Evolutionary conservation across 2,888 invertebrate genomes (phyloP), one percentile per base, ranked within the genome.

Genomic region (Watsonalla binaria): DNA sequence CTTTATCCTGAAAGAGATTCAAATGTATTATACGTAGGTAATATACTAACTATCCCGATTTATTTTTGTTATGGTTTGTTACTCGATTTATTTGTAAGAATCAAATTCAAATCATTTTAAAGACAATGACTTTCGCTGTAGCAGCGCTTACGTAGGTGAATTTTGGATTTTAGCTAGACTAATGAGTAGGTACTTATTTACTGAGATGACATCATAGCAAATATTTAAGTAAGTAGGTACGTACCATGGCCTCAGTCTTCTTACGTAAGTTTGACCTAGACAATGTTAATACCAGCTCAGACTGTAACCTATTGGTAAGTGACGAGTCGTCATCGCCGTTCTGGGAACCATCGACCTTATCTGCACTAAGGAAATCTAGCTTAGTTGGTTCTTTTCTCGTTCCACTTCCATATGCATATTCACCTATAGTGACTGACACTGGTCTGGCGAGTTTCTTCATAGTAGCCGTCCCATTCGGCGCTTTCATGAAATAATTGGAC

Each of bases 201-300:
- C 4, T 24, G 24, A 37, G 6, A 37, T 37, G 37, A 37, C 37
- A 37, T 37, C 37, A 37, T 37, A 42, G 11, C 11, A 14, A 50
- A 53, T 47, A 47, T 6, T 8, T 45, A 54, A 24, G 24, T 24
- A 24, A 24, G 2, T 24, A 24, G 24, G 24, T 24, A 85, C 92
- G 90, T 78, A 93, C 93, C 89, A 92, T 82, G 64, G 92, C 90
- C 79, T 94, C 94, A 80, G 94, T 94, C 85, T 93, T 93, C 86
- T 94, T 94, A 72, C 93, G 93, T 70, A 96, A 90, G 89, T 96
- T 95, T 53, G 96, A 95, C 76, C 95, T 93, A 68, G 94, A 95
- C 58, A 96, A 84, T 6, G 96, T 96, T 56, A 95, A 92, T 54
- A 93, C 94, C 63, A 96, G 85, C 85, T 96, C 96, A 55, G 93